phyloP scores from a whole-genome alignment of 2,797 vertebrate genomes.

The Gymnoscopelus microlampas region DNA sequence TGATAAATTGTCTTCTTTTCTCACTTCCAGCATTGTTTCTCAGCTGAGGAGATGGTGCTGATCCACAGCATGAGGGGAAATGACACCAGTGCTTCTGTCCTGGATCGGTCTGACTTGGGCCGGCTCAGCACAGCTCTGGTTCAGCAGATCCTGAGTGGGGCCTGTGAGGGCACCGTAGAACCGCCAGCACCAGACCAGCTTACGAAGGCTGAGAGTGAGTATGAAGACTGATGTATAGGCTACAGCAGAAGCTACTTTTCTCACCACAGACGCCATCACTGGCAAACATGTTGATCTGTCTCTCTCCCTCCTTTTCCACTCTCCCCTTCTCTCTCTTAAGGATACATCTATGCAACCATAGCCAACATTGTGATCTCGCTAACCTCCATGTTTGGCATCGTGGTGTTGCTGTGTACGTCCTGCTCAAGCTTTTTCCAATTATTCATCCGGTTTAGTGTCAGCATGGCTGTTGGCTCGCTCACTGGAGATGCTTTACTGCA shows the following conservation, averaged over 20 bases:
- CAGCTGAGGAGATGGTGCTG: constrained; percentile 77
- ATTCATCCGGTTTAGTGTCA: constrained; percentile 87
- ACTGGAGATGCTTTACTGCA: constrained; percentile 90
- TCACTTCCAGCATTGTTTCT: constrained; percentile 81
- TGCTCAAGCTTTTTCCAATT: constrained; percentile 81
- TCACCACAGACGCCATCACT: too few species aligned
- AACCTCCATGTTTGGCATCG: constrained; percentile 80
- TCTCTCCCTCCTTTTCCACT: neutral
- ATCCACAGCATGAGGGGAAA: constrained; percentile 74
- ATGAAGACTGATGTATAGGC: too few species aligned
- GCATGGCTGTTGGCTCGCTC: constrained; percentile 89
- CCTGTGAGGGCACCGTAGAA: constrained; percentile 62
- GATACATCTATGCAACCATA: constrained; percentile 87
- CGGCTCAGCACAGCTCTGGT: constrained; percentile 85
- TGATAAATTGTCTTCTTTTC: neutral
- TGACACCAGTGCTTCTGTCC: constrained; percentile 25
- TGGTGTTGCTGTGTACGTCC: constrained; percentile 81
- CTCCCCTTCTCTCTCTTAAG: constrained; percentile 59
- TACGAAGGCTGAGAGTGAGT: constrained; percentile 80
- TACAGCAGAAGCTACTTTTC: neutral
- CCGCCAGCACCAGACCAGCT: constrained; percentile 47
- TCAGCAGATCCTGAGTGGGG: constrained; percentile 87
- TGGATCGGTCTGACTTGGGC: constrained; percentile 74
- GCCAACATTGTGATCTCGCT: constrained; percentile 86
- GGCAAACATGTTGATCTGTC: neutral